phyloP scores from a whole-genome alignment of 1,140 invertebrate species.

The Brachionus calyciflorus region DNA sequence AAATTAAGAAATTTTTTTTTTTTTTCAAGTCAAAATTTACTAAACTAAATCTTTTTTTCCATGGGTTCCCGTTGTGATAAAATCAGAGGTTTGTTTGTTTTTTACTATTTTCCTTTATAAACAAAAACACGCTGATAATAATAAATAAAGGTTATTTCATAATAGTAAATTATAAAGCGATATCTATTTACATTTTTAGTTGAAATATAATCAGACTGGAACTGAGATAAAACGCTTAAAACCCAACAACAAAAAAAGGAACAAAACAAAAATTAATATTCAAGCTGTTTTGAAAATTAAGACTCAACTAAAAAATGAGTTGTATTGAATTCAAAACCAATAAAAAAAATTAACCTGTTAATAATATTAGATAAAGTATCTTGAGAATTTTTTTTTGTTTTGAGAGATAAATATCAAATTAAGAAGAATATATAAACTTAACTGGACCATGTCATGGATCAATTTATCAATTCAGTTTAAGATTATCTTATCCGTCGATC shows the following conservation, averaged over 20 bases:
- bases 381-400: too few relatives aligned
- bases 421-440: background rate
- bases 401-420: too few relatives aligned
- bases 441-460: slow-evolving; percentile 27
- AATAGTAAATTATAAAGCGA: background rate
- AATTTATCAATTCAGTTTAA: slow-evolving; percentile 31
- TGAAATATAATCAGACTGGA: slow-evolving; percentile 22
- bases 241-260: too few relatives aligned
- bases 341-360: background rate
- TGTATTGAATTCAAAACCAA: too few relatives aligned
- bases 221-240: background rate
- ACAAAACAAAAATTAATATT: slow-evolving; percentile 12
- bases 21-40: too few relatives aligned
- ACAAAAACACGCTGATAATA: too few relatives aligned
- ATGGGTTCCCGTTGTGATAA: too few relatives aligned
- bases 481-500: slow-evolving; percentile 18
- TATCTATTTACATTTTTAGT: background rate
- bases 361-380: slow-evolving; percentile 40
- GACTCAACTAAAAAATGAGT: too few relatives aligned
- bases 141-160: background rate
- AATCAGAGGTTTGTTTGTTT: too few relatives aligned
- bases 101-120: too few relatives aligned
- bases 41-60: too few relatives aligned
- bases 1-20: too few relatives aligned
- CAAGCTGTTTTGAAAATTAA: slow-evolving; percentile 5